These are phyloP conservation scores for Micrasema minimum DNA, from an alignment of 1,140 invertebrate species.

Conservation along the genomic window DNA sequence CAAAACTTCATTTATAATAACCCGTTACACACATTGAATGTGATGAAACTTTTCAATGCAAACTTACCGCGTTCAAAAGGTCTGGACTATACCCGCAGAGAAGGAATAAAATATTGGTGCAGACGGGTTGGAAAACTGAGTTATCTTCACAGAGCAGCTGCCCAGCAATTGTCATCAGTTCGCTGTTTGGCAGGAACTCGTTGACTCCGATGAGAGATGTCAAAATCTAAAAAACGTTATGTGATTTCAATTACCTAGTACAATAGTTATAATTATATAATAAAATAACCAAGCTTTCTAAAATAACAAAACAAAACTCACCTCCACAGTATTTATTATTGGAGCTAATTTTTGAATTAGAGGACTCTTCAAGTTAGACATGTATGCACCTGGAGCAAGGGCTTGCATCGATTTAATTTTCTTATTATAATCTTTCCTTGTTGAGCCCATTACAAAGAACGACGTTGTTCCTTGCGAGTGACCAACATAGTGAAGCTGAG, in stretches of 20 bases:
- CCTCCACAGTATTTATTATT: conserved; percentile 67
- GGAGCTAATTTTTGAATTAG: conserved; percentile 66
- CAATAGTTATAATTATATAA: too few relatives aligned
- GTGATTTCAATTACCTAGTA: too few relatives aligned
- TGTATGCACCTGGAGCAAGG: conserved; percentile 71
- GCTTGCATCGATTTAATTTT: conserved; percentile 69
- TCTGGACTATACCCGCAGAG: conserved; percentile 67
- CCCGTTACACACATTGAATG: too few relatives aligned
- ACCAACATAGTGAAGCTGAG: conserved; percentile 68
- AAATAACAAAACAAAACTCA: neutral
- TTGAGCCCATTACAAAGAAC: conserved; percentile 70
- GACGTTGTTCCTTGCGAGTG: conserved; percentile 72
- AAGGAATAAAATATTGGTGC: conserved; percentile 71
- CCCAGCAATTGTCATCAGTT: conserved; percentile 65
- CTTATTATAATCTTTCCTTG: conserved; percentile 71
- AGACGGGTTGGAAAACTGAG: conserved; percentile 64
- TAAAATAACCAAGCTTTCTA: too few relatives aligned
- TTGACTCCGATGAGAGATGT: conserved; percentile 61
- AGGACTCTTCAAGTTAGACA: conserved; percentile 57
- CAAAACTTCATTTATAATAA: too few relatives aligned
- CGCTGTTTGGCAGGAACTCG: conserved; percentile 69
- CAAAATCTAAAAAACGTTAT: conserved; percentile 6
- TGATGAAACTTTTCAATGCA: too few relatives aligned
- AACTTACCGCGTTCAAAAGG: conserved; percentile 68
- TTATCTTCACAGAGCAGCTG: conserved; percentile 66